Conservation (phyloP, 1,140 invertebrate genomes). For the Planococcus citri region DNA sequence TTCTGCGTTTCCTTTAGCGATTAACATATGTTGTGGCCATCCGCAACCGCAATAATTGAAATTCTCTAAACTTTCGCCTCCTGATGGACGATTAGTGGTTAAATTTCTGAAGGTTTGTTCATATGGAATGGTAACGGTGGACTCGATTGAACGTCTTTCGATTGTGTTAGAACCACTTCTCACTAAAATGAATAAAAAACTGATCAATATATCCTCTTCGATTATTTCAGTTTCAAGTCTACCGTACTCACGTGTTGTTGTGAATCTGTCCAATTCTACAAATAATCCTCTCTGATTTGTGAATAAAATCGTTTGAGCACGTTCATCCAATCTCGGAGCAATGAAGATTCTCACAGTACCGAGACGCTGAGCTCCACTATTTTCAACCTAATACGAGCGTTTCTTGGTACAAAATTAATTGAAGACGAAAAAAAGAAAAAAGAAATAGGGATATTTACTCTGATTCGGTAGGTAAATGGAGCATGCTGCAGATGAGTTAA, state of each 20-base stretch:
- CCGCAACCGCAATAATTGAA: constrained; percentile 71
- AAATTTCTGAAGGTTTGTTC: constrained; percentile 50
- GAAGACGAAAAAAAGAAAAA: neutral
- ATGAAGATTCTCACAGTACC: constrained; percentile 47
- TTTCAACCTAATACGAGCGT: constrained; percentile 32
- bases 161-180: constrained; percentile 43
- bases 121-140: constrained; percentile 51
- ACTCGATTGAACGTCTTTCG: constrained; percentile 40
- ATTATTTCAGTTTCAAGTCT: neutral
- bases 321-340: constrained; percentile 43
- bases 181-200: constrained; percentile 38
- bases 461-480: constrained; percentile 33
- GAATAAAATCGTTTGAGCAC: constrained; percentile 37
- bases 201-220: neutral
- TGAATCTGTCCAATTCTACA: constrained; percentile 47
- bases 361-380: constrained; percentile 30
- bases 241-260: constrained; percentile 35
- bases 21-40: constrained; percentile 73
- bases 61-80: constrained; percentile 31
- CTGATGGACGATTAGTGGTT: constrained; percentile 31
- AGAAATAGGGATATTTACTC: constrained; percentile 24
- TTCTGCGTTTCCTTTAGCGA: constrained; percentile 55
- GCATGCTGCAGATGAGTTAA: constrained; percentile 39
- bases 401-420: too few species aligned
- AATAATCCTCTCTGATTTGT: constrained; percentile 41